Evolutionary conservation across 2,113 vertebrate species (phyloP), one percentile per base, ranked within the genome.

Genomic region (Rhegmatorhina hoffmannsi): DNA sequence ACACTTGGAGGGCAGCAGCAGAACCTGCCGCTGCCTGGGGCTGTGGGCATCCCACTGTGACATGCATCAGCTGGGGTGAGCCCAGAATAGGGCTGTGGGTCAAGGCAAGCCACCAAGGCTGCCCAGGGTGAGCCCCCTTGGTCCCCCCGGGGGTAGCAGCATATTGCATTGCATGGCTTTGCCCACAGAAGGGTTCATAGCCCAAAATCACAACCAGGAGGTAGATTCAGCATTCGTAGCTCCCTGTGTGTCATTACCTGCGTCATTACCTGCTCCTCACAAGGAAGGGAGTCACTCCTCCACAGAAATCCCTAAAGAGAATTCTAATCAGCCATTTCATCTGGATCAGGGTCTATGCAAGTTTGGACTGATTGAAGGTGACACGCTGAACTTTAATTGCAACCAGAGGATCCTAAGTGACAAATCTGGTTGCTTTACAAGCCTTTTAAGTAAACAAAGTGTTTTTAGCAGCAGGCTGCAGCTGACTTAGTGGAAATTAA

Each of bases 221-320:
- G 50, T 73, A 59, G 55, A 46, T 29, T 6, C 21, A 34, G 69
- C 52, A 15, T 55, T 34, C 1, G 0, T 49, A 56, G 44, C 62
- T 64, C 60, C 60, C 38, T 28, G 56, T 38, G 5, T 4, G 1
- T 2, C 1, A 0, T 33, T 55, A 21, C 58, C 66, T 0, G 0
- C 33, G 1, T 2, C 1, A 0, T 33, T 55, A 21, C 58, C 66
- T 0, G 0, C 33, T 36, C 46, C 44, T 77, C 9, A 0, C 3
- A 0, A 13, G 63, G 44, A 56, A 46, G 5, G 17, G n/a, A 67
- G 34, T 26, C 3, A 0, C 49, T 92, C 17, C 66, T 68, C 74
- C 80, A n/a, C 33, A 52, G 89, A 89, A 83, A 68, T 16, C 63
- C 47, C 64, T 88, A 28, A 25, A 36, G 69, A 78, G 77, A 93